Base-by-base conservation (phyloP, 35 echinoderm and acorn worm genomes). In the Stichopus chloronotus region DNA sequence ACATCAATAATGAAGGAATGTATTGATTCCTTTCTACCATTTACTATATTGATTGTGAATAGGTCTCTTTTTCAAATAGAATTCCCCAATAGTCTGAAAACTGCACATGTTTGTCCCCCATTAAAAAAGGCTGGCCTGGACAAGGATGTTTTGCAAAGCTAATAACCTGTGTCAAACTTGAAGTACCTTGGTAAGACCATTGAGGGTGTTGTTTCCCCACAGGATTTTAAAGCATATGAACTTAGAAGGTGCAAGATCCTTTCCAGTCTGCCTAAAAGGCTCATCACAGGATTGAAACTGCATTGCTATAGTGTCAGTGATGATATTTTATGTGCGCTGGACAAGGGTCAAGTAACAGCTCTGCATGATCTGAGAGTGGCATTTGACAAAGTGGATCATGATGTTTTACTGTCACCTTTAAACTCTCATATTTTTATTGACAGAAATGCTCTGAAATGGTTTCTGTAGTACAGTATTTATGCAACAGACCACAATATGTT, bases 281-380 rank as follows among this genome's bases (percentile, higher is more conserved):
- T 53, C n/a, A 87, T 71, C 88, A 93, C 53, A 92, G 95, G 54
- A 92, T 72, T 13, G 90, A 92, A 92, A 92, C 88, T 8, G 93
- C 95, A 55, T 24, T 92, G 17, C 2, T 68, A 87, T 4, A 88
- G 90, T 7, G 88, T 96, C 4, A 17, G 85, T 53, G 91, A 94
- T 93, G 95, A 96, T 30, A 91, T 96, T 78, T 57, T 96, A 14
- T 78, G 5, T 13, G 79, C 87, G 23, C 76, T 81, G 25, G 95
- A 94, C 55, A 82, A 93, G 12, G 87, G 81, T n/a, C 78, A 58
- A 11, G 53, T 91, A 10, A 58, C 87, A 72, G 56, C 58, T 74
- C 81, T 96, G 30, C 30, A 43, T 43, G 30, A 43, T 43, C 30
- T 43, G 30, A 43, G 30, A 43, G 30, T 43, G 3, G 3, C 30